Percentiles rank a stretch among this genome's conserved stretches.
These are phyloP conservation scores for Mimas tiliae DNA, from an alignment of 2,888 invertebrate species.

Conservation along the genomic window DNA sequence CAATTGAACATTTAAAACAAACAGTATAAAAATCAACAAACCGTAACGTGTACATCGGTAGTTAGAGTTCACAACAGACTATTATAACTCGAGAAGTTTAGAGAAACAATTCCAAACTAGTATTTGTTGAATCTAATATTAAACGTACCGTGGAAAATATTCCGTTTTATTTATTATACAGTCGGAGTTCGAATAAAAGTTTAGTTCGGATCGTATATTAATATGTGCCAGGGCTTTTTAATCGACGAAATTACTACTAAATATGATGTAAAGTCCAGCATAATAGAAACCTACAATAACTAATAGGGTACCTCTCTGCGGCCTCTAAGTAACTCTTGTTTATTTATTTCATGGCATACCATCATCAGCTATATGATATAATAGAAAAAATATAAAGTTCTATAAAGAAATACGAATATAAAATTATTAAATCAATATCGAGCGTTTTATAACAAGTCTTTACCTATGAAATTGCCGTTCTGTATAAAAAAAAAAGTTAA, in stretches of 20 bases:
- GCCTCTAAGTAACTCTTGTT: too few species aligned
- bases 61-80: conserved; percentile 46
- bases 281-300: too few species aligned
- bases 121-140: conserved; percentile 56
- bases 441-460: too few species aligned
- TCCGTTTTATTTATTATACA: conserved; percentile 47
- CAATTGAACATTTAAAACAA: conserved; percentile 6
- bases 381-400: too few species aligned
- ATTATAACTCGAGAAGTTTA: conserved; percentile 51
- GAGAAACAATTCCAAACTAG: conserved; percentile 53
- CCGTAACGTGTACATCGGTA: conserved; percentile 44
- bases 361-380: too few species aligned
- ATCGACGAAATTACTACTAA: background rate
- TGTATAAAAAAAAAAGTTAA: too few species aligned
- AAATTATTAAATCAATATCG: too few species aligned
- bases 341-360: too few species aligned
- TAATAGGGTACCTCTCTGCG: too few species aligned
- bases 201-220: background rate
- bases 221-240: background rate
- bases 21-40: conserved; percentile 52
- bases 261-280: too few species aligned
- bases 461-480: too few species aligned
- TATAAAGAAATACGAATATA: too few species aligned
- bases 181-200: conserved; percentile 33
- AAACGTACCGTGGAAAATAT: conserved; percentile 57